Evolutionary conservation across 2,888 invertebrate genomes (phyloP).

Genomic region (Agrochola lychnidis): DNA sequence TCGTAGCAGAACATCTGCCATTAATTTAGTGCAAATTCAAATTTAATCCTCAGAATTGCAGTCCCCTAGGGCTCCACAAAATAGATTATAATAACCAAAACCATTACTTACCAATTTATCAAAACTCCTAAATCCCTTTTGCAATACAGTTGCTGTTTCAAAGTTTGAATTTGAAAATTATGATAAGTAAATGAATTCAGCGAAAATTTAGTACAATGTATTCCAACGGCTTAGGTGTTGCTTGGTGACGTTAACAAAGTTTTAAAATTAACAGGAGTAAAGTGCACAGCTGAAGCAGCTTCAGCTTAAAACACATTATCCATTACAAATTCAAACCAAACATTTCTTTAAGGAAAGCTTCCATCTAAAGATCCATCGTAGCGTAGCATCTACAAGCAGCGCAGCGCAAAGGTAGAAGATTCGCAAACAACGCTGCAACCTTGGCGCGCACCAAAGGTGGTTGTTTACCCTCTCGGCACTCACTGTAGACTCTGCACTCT

Average conservation of each 20-base stretch:
- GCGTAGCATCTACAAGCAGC: constrained; percentile 3
- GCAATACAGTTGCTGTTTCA: constrained; percentile 36
- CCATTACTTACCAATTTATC: constrained; percentile 56
- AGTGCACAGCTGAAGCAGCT: background rate
- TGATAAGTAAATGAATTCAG: constrained; percentile 37
- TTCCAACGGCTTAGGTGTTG: constrained; percentile 3
- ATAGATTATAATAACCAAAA: constrained; percentile 51
- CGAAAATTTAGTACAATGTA: constrained; percentile 17
- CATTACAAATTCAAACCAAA: constrained; percentile 36
- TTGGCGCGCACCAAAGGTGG: constrained; percentile 55
- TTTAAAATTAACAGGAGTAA: constrained; percentile 6
- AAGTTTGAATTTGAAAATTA: constrained; percentile 51
- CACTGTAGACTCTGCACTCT: constrained; percentile 62
- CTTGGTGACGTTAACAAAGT: constrained; percentile 1
- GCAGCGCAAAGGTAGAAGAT: constrained; percentile 42
- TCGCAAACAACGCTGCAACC: constrained; percentile 54
- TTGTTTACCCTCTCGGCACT: constrained; percentile 55
- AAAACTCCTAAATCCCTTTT: constrained; percentile 49
- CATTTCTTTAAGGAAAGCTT: constrained; percentile 34
- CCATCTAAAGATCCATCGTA: constrained; percentile 22
- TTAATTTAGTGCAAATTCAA: constrained; percentile 52
- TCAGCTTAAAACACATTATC: constrained; percentile 7
- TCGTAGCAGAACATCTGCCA: constrained; percentile 29
- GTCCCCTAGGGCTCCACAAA: constrained; percentile 31
- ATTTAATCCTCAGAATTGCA: constrained; percentile 47